Evolutionary conservation across 2,113 vertebrate genomes (phyloP).

Genomic region (Tiliqua scincoides): DNA sequence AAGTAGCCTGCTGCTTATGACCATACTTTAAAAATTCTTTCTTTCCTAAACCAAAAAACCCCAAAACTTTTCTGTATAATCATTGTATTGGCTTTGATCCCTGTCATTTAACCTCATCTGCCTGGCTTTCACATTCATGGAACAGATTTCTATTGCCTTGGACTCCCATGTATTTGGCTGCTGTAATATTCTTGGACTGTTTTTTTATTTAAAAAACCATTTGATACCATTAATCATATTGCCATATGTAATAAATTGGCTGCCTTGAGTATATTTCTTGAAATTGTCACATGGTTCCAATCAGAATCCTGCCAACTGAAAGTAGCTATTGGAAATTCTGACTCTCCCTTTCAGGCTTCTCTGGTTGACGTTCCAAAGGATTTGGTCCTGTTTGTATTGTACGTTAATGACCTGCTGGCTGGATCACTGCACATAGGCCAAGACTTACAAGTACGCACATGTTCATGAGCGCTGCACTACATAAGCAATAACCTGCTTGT

Average conservation of each 20-base stretch:
- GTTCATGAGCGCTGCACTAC: constrained; percentile 43
- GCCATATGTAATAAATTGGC: constrained; percentile 84
- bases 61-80: constrained; percentile 70
- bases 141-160: constrained; percentile 74
- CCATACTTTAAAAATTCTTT: constrained; percentile 61
- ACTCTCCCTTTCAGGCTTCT: constrained; percentile 56
- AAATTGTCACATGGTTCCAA: constrained; percentile 81
- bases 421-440: constrained; percentile 47
- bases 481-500: constrained; percentile 51
- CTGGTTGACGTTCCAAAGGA: neutral
- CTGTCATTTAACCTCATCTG: constrained; percentile 78
- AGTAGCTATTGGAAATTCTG: constrained; percentile 79
- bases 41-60: constrained; percentile 16
- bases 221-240: constrained; percentile 84
- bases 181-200: constrained; percentile 57
- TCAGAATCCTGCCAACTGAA: constrained; percentile 75
- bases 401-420: constrained; percentile 63
- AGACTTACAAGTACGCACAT: constrained; percentile 35
- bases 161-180: constrained; percentile 69
- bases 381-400: constrained; percentile 31
- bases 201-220: constrained; percentile 62
- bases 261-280: constrained; percentile 74
- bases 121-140: constrained; percentile 75
- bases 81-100: constrained; percentile 70
- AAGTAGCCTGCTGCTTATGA: constrained; percentile 39